Conservation (phyloP, 1,140 invertebrate species). For the Trypoxylus dichotomus region DNA sequence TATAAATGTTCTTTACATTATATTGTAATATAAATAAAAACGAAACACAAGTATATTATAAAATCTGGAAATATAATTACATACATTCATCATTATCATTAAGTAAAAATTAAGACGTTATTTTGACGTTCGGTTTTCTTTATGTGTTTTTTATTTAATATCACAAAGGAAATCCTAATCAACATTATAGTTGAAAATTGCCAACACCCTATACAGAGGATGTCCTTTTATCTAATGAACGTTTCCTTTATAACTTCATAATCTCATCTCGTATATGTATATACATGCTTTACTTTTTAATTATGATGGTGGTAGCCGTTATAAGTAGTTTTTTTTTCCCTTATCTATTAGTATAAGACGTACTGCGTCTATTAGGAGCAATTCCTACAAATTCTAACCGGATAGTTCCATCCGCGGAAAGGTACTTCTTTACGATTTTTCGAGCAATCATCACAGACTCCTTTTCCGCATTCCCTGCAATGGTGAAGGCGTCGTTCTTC, state of each 20-base stretch:
- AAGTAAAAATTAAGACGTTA: background rate
- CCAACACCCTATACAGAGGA: background rate
- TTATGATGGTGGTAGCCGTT: background rate
- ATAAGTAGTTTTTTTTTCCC: background rate
- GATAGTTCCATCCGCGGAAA: constrained; percentile 67
- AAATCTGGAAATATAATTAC: constrained; percentile 4
- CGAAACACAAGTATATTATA: background rate
- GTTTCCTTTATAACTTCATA: background rate
- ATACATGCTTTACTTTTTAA: background rate
- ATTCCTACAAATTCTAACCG: constrained; percentile 71
- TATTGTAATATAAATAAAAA: background rate
- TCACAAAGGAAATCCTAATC: constrained; percentile 14
- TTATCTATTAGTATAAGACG: background rate
- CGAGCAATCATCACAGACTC: constrained; percentile 70
- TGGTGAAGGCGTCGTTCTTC: constrained; percentile 66
- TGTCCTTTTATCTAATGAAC: background rate
- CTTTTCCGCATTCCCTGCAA: constrained; percentile 74
- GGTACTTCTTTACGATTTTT: constrained; percentile 64
- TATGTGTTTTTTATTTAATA: background rate
- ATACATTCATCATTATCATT: background rate
- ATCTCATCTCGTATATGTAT: background rate
- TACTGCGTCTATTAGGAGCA: constrained; percentile 48
- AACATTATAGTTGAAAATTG: background rate
- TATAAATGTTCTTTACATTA: background rate
- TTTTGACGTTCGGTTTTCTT: background rate